phyloP scores from a whole-genome alignment of 2,113 vertebrate species.

The Lutjanus erythropterus region DNA sequence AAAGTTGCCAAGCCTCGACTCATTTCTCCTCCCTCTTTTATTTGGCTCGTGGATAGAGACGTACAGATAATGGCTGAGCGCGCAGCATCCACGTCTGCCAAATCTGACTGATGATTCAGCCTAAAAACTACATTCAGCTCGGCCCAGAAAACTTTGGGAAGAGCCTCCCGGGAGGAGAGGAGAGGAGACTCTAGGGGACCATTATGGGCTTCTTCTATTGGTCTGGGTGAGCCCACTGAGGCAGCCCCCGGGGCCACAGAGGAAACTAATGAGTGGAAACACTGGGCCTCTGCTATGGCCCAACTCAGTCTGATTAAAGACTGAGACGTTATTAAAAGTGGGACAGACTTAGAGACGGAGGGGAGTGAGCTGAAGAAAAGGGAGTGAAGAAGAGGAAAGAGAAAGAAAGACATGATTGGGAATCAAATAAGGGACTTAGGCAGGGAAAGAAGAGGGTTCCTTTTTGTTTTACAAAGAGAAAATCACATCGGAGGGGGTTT shows the following conservation, averaged over 20 bases:
- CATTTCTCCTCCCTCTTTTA: slow-evolving; percentile 52
- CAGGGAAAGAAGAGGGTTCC: slow-evolving; percentile 17
- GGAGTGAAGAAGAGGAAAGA: slow-evolving; percentile 14
- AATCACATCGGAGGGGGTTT: slow-evolving; percentile 26
- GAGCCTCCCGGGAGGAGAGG: slow-evolving; percentile 51
- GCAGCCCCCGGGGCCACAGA: slow-evolving; percentile 70
- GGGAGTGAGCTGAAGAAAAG: slow-evolving; percentile 34
- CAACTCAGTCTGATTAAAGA: slow-evolving; percentile 76
- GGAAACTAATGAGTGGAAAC: slow-evolving; percentile 80
- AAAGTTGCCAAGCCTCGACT: slow-evolving; percentile 65
- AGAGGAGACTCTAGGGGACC: slow-evolving; percentile 60
- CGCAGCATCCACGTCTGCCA: slow-evolving; percentile 56
- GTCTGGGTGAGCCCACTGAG: slow-evolving; percentile 64
- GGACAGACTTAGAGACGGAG: slow-evolving; percentile 48
- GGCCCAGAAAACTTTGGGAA: slow-evolving; percentile 37
- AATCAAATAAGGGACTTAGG: slow-evolving; percentile 57
- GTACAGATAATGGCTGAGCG: slow-evolving; percentile 62
- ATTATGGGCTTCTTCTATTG: slow-evolving; percentile 72
- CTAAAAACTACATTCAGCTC: slow-evolving; percentile 58
- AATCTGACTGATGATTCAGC: slow-evolving; percentile 64
- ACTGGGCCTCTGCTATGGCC: slow-evolving; percentile 65
- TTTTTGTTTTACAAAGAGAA: slow-evolving; percentile 53
- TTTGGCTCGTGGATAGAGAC: slow-evolving; percentile 51
- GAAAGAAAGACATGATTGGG: slow-evolving; percentile 57
- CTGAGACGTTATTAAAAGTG: slow-evolving; percentile 76